Percentiles rank a stretch among this genome's conserved stretches.
Evolutionary conservation across 2,888 invertebrate species (phyloP).

Genomic region (Neelides folsomi): DNA sequence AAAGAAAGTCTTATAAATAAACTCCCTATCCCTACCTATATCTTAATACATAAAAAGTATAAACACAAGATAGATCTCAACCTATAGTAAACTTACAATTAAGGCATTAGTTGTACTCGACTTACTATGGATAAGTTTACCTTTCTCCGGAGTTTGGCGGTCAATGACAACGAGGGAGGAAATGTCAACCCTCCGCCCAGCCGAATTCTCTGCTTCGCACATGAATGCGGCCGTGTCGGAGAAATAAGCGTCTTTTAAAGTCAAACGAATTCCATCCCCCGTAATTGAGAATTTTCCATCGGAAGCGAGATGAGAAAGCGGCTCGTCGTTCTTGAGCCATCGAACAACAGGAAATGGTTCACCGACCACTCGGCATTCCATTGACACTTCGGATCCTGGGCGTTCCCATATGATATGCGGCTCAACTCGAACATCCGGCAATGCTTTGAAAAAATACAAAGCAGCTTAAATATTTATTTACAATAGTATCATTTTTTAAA

Average conservation of each 20-base stretch:
- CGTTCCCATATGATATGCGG: constrained; percentile 54
- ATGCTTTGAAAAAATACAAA: constrained; percentile 41
- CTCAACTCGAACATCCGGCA: constrained; percentile 56
- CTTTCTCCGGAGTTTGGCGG: constrained; percentile 50
- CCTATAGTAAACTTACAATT: too few species aligned
- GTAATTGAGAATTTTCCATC: constrained; percentile 48
- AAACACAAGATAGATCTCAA: too few species aligned
- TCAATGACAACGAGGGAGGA: constrained; percentile 58
- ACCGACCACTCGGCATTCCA: constrained; percentile 55
- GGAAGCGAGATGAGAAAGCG: constrained; percentile 43
- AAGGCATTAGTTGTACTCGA: too few species aligned
- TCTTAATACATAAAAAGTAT: too few species aligned
- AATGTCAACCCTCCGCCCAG: constrained; percentile 54
- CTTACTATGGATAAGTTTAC: too few species aligned
- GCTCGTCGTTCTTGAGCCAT: constrained; percentile 60
- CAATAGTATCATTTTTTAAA: background rate
- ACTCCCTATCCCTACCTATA: too few species aligned
- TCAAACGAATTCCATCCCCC: constrained; percentile 53
- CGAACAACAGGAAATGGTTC: constrained; percentile 38
- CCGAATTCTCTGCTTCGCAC: constrained; percentile 57
- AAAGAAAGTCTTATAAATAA: too few species aligned
- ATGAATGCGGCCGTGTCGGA: constrained; percentile 63
- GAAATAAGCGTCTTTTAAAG: constrained; percentile 51
- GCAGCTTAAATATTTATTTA: background rate
- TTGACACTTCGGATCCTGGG: constrained; percentile 52